These are phyloP conservation scores for Uloborus plumipes DNA, from an alignment of 2,888 invertebrate species.

Conservation along the genomic window DNA sequence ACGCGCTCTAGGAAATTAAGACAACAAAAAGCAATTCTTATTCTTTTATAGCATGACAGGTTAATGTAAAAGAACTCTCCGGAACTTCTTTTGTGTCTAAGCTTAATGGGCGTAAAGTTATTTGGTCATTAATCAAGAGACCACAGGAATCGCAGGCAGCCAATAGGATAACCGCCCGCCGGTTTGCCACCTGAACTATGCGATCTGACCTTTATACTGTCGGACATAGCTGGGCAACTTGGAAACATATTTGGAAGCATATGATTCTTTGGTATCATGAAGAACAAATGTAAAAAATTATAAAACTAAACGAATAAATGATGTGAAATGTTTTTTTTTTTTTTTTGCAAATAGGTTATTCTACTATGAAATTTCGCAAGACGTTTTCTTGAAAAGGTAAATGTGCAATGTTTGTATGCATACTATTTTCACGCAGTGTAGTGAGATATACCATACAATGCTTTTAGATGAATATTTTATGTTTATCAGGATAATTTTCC, in stretches of 20 bases:
- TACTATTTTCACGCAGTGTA: too few species aligned
- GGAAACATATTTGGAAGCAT: not conserved
- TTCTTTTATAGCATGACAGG: not conserved
- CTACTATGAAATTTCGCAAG: too few species aligned
- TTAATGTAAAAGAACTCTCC: slow-evolving; percentile 7
- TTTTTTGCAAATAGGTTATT: too few species aligned
- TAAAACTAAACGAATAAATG: too few species aligned
- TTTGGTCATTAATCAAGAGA: slow-evolving; percentile 30
- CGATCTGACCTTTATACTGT: slow-evolving; percentile 3
- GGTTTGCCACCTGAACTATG: slow-evolving; percentile 11
- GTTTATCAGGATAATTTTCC: too few species aligned
- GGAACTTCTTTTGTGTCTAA: slow-evolving; percentile 19
- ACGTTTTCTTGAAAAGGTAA: too few species aligned
- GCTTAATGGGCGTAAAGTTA: slow-evolving; percentile 26
- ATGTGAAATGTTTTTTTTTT: too few species aligned
- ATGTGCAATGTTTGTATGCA: too few species aligned
- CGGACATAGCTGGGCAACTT: not conserved
- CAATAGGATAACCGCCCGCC: not conserved
- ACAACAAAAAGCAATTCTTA: not conserved
- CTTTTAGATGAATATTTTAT: too few species aligned
- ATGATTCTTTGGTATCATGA: too few species aligned
- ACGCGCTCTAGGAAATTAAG: not conserved
- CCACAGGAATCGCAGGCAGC: slow-evolving; percentile 13
- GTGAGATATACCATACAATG: too few species aligned
- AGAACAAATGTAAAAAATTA: too few species aligned